Percentiles rank a stretch among this genome's conserved stretches.
phyloP scores from a whole-genome alignment of 2,797 vertebrate genomes.

The Distichodus sexfasciatus region DNA sequence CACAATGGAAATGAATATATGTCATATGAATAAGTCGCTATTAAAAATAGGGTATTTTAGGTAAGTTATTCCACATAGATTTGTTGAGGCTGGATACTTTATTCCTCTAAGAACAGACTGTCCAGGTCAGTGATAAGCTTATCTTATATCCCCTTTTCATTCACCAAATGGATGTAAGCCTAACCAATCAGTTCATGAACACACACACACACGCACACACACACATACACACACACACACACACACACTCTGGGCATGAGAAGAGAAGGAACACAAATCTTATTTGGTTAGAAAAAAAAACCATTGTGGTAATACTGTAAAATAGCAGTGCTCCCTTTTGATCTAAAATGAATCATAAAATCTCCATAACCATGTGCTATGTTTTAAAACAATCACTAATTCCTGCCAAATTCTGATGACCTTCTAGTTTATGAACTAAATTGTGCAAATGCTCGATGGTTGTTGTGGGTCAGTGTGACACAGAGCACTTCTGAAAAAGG shows the following conservation, averaged over 20 bases:
- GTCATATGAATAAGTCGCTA: conserved; percentile 63
- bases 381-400: neutral
- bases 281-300: conserved; percentile 57
- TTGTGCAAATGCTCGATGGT: no score
- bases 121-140: conserved; percentile 58
- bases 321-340: conserved; percentile 62
- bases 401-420: neutral
- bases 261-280: conserved; percentile 38
- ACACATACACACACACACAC: no score
- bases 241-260: neutral
- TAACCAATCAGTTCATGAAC: conserved; percentile 20
- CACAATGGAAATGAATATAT: conserved; percentile 59
- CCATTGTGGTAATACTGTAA: conserved; percentile 67
- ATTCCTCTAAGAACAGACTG: conserved; percentile 64
- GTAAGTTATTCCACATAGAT: conserved; percentile 67
- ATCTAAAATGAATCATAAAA: conserved; percentile 1
- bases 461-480: no score
- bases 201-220: conserved; percentile 5
- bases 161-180: conserved; percentile 46
- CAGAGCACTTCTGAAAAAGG: no score
- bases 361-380: neutral
- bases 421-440: no score
- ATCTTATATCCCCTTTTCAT: conserved; percentile 44
- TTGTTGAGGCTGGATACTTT: conserved; percentile 55
- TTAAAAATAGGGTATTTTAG: conserved; percentile 70